Percentiles rank a stretch among this genome's conserved stretches.
These are phyloP conservation scores for Anoura caudifer DNA, from an alignment of 2,113 vertebrate genomes.

Conservation along the genomic window DNA sequence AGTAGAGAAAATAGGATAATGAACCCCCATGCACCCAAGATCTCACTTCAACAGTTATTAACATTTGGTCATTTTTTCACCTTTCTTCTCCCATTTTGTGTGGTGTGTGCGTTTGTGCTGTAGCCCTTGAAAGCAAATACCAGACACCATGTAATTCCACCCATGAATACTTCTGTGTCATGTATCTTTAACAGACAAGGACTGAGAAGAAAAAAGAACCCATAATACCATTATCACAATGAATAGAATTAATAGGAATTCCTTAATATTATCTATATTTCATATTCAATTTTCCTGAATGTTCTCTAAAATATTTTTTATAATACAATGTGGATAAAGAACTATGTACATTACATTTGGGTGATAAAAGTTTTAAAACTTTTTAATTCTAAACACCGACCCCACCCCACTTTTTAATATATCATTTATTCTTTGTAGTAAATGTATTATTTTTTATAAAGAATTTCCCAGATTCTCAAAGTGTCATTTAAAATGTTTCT, in stretches of 20 bases:
- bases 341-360: background rate
- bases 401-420: background rate
- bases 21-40: background rate
- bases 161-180: background rate
- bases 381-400: background rate
- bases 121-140: background rate
- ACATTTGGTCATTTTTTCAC: background rate
- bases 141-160: background rate
- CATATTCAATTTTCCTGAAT: background rate
- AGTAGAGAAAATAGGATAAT: background rate
- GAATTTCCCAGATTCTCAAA: background rate
- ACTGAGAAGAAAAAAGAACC: background rate
- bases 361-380: background rate
- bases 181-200: background rate
- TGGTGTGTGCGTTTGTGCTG: background rate
- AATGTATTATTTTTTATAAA: background rate
- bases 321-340: background rate
- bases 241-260: conserved; percentile 6
- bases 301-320: conserved; percentile 6
- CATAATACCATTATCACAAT: background rate
- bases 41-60: background rate
- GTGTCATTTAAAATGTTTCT: conserved; percentile 13
- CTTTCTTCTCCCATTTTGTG: background rate
- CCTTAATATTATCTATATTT: conserved; percentile 1
- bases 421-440: conserved; percentile 21